These are phyloP conservation scores for Pterois miles DNA, from an alignment of 2,797 vertebrate genomes.

Conservation along the genomic window DNA sequence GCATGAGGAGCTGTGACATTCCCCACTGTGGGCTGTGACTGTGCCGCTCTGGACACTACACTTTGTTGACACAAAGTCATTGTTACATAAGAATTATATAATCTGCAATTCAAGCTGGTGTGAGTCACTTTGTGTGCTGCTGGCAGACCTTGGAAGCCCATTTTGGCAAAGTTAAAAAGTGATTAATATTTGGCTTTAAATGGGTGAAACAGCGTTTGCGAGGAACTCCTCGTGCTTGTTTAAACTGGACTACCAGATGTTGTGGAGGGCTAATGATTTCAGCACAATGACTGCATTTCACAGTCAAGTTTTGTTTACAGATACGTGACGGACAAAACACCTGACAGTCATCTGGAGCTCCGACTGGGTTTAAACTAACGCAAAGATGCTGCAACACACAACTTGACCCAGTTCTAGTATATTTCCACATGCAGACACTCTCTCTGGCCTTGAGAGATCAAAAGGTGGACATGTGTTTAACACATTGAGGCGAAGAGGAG, in stretches of 20 bases:
- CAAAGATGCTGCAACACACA: slow-evolving; percentile 20
- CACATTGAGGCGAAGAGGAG: slow-evolving; percentile 60
- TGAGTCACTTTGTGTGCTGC: slow-evolving; percentile 48
- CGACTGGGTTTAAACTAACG: slow-evolving; percentile 16
- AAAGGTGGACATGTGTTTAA: slow-evolving; percentile 69
- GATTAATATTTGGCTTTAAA: slow-evolving; percentile 40
- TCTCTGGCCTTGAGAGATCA: slow-evolving; percentile 48
- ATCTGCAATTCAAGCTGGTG: slow-evolving; percentile 38
- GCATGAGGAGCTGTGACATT: neutral
- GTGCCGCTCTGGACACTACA: slow-evolving; percentile 22
- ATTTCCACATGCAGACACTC: slow-evolving; percentile 60
- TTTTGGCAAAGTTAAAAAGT: slow-evolving; percentile 27
- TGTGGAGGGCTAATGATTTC: slow-evolving; percentile 8
- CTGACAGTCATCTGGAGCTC: slow-evolving; percentile 26
- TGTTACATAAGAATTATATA: slow-evolving; percentile 69
- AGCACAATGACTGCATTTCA: slow-evolving; percentile 13
- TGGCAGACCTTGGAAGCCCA: slow-evolving; percentile 39
- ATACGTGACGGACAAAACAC: slow-evolving; percentile 12
- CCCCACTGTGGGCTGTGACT: neutral
- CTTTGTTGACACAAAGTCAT: slow-evolving; percentile 35
- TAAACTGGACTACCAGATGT: slow-evolving; percentile 42
- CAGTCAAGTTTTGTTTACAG: slow-evolving; percentile 7
- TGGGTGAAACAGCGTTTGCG: slow-evolving; percentile 18
- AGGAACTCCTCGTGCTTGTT: slow-evolving; percentile 7
- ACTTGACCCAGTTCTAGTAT: slow-evolving; percentile 56